Base-by-base conservation (phyloP, 2,797 vertebrate genomes). In the Acrossocheilus fasciatus region DNA sequence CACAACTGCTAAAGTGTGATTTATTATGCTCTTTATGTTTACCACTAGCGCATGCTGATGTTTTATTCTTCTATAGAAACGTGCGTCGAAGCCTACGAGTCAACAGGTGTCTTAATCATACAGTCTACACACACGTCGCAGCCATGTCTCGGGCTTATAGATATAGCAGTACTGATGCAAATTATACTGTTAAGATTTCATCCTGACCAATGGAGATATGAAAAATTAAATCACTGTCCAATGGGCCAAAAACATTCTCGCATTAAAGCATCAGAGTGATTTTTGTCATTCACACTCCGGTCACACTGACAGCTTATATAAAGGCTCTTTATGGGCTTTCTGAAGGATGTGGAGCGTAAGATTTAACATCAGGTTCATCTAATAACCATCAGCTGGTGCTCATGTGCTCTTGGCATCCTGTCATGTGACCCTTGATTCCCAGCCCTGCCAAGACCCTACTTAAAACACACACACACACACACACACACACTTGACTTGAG, bases 341-440 rank as follows among this genome's bases (percentile, higher is more conserved):
- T 34, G 54, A 80, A 41, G 10, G 57, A 52, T 39, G 45, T 54
- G 62, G 18, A 69, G 36, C 23, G 4, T 69, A 54, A 69, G 59
- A 30, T 69, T 84, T 41, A 43, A 69, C 59, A 78, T 83, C 11
- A 83, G 74, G 82, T 69, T 80, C 91, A 92, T 92, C 87, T 94
- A 96, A 95, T 96, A 91, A 93, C 91, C 91, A 90, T 97, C 97
- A 97, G 96, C 96, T 97, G 97, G 92, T 94, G 69, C 93, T 98
- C 96, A 95, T 96, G 96, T 95, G 96, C 91, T 90, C 87, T 82
- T 82, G 57, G 88, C 87, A 88, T 85, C 64, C 0, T 87, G 92
- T 95, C 96, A 96, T 94, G 90, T 94, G 95, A 96, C 94, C 91
- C 34, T 77, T 81, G 0, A 78, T 26, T 45, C 70, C 79, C 80